Base-by-base conservation (phyloP, 64 coral and sea anemone genomes). In the Acropora yongei region DNA sequence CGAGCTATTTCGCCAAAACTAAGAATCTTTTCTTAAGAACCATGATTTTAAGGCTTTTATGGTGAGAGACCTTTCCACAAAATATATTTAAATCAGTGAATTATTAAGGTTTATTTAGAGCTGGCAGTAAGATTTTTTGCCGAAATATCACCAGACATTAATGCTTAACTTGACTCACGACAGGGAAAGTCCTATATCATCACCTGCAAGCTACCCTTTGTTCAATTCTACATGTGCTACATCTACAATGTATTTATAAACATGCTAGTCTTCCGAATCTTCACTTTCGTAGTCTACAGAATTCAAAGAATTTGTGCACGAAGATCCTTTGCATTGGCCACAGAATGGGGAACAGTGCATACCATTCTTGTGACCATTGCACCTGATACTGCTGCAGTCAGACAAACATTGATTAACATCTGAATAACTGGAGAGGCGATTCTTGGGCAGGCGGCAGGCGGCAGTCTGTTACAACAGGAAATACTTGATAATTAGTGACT, bases 351-450 rank as follows among this genome's bases (percentile, higher is more conserved):
- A 82, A 76, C 89, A 91, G 18, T 91, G 58, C 14, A 82, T 61
- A 74, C 60, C 60, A 50, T 91, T 65, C 50, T 91, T 91, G 67
- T 48, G 66, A 16, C 63, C 81, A 51, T 40, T 82, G 45, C 89
- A 91, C 80, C 89, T 91, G 7, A 30, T 48, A 48, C 19, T 91
- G 61, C 55, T 42, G 49, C 76, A 80, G 55, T 90, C 77, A 9
- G 88, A 69, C 40, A 13, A 44, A 19, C 88, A 90, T 58, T 90
- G 79, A 60, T n/a, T n/a, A n/a, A n/a, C 88, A 80, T 67, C 88
- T 57, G 14, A 90, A 69, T 11, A 90, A 46, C 41, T 18, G 46
- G 6, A 90, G 77, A 55, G 80, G 76, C 40, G 67, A 83, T n/a
- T n/a, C n/a, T n/a, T n/a, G n/a, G n/a, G n/a, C n/a, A n/a, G n/a